Percentiles rank a stretch among this genome's conserved stretches.
Evolutionary conservation across 23 tunicate species (phyloP).

Genomic region (Trididemnum nubilum): DNA sequence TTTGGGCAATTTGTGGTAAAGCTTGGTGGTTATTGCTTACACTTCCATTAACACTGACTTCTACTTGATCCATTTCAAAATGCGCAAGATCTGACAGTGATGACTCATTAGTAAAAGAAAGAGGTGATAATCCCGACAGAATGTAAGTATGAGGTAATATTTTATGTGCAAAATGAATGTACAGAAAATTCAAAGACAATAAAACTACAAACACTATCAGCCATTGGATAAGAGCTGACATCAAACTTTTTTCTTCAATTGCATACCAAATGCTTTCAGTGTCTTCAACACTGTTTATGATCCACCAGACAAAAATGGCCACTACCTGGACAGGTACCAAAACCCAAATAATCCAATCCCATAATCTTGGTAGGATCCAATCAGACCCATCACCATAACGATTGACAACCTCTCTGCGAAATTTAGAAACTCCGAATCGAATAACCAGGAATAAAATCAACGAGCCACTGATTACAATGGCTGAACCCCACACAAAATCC

Average conservation of each 20-base stretch:
- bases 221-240: conserved; percentile 75
- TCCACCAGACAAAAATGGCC: conserved; percentile 71
- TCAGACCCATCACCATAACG: conserved; percentile 66
- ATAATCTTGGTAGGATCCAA: conserved; percentile 61
- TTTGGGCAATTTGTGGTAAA: neutral
- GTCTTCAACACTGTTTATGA: conserved; percentile 40
- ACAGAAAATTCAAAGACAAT: conserved; percentile 44
- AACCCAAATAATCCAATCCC: conserved; percentile 64
- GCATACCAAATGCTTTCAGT: conserved; percentile 53
- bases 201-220: conserved; percentile 27
- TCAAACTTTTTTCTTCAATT: conserved; percentile 58
- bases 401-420: conserved; percentile 52
- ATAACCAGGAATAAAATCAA: conserved; percentile 54
- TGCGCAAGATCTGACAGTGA: neutral
- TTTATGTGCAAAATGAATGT: conserved; percentile 53
- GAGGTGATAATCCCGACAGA: conserved; percentile 28
- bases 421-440: conserved; percentile 61
- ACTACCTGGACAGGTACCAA: conserved; percentile 56
- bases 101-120: neutral
- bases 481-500: conserved; percentile 93
- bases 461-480: conserved; percentile 77
- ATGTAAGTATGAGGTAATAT: conserved; percentile 34
- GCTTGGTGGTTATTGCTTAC: neutral
- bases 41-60: neutral
- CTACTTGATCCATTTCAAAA: conserved; percentile 10